Base-by-base conservation (phyloP, 1,140 invertebrate species). In the Vanessa atalanta region DNA sequence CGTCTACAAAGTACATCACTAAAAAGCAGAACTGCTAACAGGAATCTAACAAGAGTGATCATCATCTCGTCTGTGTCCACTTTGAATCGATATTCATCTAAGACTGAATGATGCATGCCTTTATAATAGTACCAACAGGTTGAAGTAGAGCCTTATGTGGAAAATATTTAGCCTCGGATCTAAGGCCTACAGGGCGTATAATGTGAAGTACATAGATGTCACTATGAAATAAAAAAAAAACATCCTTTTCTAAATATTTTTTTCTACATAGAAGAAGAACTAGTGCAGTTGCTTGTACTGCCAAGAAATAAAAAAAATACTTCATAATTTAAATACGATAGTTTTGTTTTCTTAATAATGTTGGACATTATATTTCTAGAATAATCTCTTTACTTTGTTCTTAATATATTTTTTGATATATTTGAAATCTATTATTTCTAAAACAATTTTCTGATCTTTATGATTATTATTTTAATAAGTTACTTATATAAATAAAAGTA, bases 51-150 rank as follows among this genome's bases (percentile, higher is more conserved):
- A 43, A 82, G 53, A 11, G 69, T 51, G 20, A 76, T 61, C 84
- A 88, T 87, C 65, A 81, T 82, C 71, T 72, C 61, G 57, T 72
- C 60, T 79, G 16, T 76, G 73, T 79, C 80, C 75, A 75, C 75
- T 79, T 75, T 79, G 65, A 81, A 81, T 77, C 73, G 60, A 73
- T 23, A 60, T 67, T 81, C 60, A 76, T 79, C 81, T 88, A 87
- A 84, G 78, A 81, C 66, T 79, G 73, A 78, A 81, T 82, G 57
- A 77, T 67, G 65, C 79, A 73, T 80, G 82, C 83, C 81, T 89
- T 90, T 88, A 89, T 91, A 91, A 87, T 87, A 84, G 72, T 75
- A 73, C 73, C 78, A 70, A 83, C 80, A 81, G 72, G 83, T 86
- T 65, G 37, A 70, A 65, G 50, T 79, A 72, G 72, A 68, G 64